Evolutionary conservation across 2,888 invertebrate species (phyloP).

Genomic region (Willowsia nigromaculata): DNA sequence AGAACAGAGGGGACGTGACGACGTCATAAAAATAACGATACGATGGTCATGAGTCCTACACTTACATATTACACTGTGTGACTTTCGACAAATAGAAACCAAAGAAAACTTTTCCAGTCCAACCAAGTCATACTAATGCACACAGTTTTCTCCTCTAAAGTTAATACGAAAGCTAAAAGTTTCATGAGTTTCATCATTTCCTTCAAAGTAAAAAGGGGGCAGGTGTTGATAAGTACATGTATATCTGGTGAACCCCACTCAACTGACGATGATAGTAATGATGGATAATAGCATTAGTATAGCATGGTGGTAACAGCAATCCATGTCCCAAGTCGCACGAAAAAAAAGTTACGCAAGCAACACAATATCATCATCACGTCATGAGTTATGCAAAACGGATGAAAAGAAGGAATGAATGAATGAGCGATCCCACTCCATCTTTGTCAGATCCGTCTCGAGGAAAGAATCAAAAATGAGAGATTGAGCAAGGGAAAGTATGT

Average conservation of each 20-base stretch:
- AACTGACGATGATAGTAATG: conserved; percentile 38
- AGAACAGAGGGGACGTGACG: conserved; percentile 3
- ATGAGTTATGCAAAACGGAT: conserved; percentile 56
- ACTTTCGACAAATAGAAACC: conserved; percentile 15
- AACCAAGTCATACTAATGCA: not conserved
- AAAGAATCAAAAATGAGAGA: conserved; percentile 22
- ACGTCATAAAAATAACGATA: conserved; percentile 44
- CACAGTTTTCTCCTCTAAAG: not conserved
- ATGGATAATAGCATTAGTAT: conserved; percentile 20
- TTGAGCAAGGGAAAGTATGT: not conserved
- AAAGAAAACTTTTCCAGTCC: conserved; percentile 5
- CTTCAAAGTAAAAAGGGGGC: conserved; percentile 41
- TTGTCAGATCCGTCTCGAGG: conserved; percentile 49
- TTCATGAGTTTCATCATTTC: conserved; percentile 53
- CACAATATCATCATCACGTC: conserved; percentile 49
- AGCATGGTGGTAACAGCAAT: not conserved
- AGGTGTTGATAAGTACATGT: conserved; percentile 57
- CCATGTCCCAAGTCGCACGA: too few relatives aligned
- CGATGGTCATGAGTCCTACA: conserved; percentile 3
- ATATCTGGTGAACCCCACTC: not conserved
- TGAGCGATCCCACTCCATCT: conserved; percentile 61
- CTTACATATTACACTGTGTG: not conserved
- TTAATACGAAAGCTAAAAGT: conserved; percentile 31
- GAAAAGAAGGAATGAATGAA: conserved; percentile 50
- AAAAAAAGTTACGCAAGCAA: conserved; percentile 36